These are phyloP conservation scores for Chrysopilus asiliformis DNA, from an alignment of 2,888 invertebrate genomes.

Conservation along the genomic window DNA sequence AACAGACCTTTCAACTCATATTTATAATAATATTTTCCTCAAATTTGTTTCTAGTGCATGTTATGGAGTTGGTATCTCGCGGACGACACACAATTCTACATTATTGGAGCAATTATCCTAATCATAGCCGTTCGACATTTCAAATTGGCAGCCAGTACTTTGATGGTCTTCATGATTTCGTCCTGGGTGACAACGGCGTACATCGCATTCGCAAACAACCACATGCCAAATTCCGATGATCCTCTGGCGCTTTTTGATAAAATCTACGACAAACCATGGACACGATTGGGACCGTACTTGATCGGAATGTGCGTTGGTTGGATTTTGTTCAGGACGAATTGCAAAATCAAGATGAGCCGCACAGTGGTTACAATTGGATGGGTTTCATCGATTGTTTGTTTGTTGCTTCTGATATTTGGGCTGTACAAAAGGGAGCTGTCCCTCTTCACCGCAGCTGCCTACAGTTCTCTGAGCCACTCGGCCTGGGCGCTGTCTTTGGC, in stretches of 20 bases:
- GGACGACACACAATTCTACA: conserved; percentile 78
- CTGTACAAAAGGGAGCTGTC: conserved; percentile 57
- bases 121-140: conserved; percentile 68
- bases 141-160: conserved; percentile 54
- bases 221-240: conserved; percentile 65
- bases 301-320: conserved; percentile 76
- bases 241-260: conserved; percentile 75
- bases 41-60: conserved; percentile 55
- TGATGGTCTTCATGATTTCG: conserved; percentile 53
- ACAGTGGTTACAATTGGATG: conserved; percentile 55
- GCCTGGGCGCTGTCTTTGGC: conserved; percentile 69
- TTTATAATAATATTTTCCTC: neutral
- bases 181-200: conserved; percentile 70
- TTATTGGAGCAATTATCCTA: conserved; percentile 66
- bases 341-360: conserved; percentile 59
- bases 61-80: conserved; percentile 85
- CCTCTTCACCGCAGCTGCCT: conserved; percentile 56
- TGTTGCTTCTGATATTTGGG: conserved; percentile 65
- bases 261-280: conserved; percentile 85
- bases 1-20: neutral
- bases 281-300: conserved; percentile 67
- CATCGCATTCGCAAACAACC: conserved; percentile 64
- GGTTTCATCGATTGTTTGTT: conserved; percentile 49
- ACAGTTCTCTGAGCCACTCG: conserved; percentile 69
- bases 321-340: conserved; percentile 68